Percentiles rank a stretch among this genome's conserved stretches.
These are phyloP conservation scores for Scomber scombrus DNA, from an alignment of 2,113 vertebrate genomes.

Conservation along the genomic window DNA sequence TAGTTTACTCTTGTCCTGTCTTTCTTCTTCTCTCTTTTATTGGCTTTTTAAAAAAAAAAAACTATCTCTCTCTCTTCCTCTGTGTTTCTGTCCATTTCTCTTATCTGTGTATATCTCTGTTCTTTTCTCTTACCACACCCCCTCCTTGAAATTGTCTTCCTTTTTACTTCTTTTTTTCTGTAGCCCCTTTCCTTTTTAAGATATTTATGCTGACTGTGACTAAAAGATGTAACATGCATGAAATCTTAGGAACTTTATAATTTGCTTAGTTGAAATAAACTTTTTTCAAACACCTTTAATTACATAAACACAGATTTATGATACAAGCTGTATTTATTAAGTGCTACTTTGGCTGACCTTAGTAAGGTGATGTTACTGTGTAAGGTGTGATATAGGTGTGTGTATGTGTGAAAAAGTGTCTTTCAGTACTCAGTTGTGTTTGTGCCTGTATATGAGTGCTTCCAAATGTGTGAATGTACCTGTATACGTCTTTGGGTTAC, in stretches of 20 bases:
- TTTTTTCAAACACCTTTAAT: neutral
- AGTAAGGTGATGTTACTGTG: neutral
- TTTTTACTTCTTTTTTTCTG: neutral
- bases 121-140: neutral
- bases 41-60: neutral
- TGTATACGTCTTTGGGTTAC: neutral
- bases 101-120: neutral
- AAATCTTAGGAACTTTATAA: neutral
- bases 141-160: no score
- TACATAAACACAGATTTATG: neutral
- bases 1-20: slow-evolving; percentile 32
- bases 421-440: neutral
- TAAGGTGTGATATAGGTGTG: neutral
- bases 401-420: neutral
- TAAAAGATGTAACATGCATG: neutral
- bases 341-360: neutral
- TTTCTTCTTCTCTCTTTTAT: slow-evolving; percentile 26
- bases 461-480: neutral
- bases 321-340: neutral
- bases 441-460: neutral
- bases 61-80: neutral
- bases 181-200: neutral
- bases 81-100: neutral
- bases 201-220: neutral
- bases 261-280: neutral